A percentile compares a stretch with the other conserved stretches of the same genome.
phyloP scores from a whole-genome alignment of 2,888 invertebrate species.

The Eilema depressum region DNA sequence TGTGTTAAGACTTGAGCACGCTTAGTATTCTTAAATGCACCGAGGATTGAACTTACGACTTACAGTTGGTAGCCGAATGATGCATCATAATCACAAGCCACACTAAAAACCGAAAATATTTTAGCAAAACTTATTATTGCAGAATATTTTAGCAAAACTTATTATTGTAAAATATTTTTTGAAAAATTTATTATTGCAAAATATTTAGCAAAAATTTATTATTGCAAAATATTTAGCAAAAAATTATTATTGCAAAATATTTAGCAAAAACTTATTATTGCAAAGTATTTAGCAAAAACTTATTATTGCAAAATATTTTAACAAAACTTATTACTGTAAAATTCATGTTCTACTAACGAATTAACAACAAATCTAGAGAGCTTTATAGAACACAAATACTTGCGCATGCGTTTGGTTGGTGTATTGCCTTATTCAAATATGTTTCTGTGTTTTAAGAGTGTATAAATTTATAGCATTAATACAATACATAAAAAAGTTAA shows the following conservation, averaged over 20 bases:
- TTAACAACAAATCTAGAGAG: constrained; percentile 1
- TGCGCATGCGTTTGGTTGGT: constrained; percentile 5
- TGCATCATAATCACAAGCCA: background rate
- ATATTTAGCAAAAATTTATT: background rate
- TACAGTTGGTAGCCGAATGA: background rate
- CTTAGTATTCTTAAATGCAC: constrained; percentile 6
- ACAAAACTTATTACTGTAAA: background rate
- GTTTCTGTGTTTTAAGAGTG: background rate
- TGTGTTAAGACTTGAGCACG: background rate
- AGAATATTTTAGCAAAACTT: background rate
- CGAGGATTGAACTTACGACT: background rate
- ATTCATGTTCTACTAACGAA: background rate
- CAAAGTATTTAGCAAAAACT: no score
- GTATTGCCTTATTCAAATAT: constrained; percentile 9
- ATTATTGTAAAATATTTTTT: background rate
- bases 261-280: no score
- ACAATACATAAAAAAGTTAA: background rate
- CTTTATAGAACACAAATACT: constrained; percentile 9
- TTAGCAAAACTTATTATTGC: background rate
- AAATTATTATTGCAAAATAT: no score
- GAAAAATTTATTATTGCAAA: background rate
- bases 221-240: no score
- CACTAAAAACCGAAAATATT: background rate
- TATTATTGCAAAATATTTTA: background rate
- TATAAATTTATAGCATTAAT: background rate